Evolutionary conservation across 2,113 vertebrate genomes (phyloP).

Genomic region (Haplochromis vanheusdeni): DNA sequence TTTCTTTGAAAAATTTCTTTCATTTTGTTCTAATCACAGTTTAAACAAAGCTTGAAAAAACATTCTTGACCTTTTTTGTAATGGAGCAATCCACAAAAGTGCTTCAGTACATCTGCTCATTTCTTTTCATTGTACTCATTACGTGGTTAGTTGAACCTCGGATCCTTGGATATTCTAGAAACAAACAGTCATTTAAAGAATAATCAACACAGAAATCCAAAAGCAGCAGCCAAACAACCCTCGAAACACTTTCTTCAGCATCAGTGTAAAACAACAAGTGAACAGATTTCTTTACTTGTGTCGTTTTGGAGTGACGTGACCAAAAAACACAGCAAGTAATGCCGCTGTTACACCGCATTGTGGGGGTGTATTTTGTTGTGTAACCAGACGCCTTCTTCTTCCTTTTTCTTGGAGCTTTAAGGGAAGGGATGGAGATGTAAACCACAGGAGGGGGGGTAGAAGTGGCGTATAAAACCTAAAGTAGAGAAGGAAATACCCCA

Average conservation of each 20-base stretch:
- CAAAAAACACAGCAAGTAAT: neutral
- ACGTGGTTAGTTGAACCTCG: neutral
- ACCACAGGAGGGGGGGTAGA: neutral
- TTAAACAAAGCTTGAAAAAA: neutral
- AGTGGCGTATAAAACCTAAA: constrained; percentile 23
- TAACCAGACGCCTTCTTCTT: neutral
- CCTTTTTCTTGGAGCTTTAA: neutral
- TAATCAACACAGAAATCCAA: neutral
- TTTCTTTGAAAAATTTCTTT: neutral
- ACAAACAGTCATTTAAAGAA: neutral
- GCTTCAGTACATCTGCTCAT: neutral
- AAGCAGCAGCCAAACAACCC: neutral
- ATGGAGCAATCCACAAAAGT: neutral
- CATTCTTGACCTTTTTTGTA: neutral
- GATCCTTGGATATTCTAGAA: neutral
- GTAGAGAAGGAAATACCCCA: neutral
- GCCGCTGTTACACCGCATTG: neutral
- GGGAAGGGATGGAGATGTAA: neutral
- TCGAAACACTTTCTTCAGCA: neutral
- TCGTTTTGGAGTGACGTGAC: neutral
- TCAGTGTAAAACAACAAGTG: neutral
- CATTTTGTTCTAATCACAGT: neutral
- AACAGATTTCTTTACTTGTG: neutral
- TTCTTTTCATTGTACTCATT: neutral
- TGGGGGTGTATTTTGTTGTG: neutral